phyloP scores from a whole-genome alignment of 2,797 vertebrate species.

The Hybognathus amarus region DNA sequence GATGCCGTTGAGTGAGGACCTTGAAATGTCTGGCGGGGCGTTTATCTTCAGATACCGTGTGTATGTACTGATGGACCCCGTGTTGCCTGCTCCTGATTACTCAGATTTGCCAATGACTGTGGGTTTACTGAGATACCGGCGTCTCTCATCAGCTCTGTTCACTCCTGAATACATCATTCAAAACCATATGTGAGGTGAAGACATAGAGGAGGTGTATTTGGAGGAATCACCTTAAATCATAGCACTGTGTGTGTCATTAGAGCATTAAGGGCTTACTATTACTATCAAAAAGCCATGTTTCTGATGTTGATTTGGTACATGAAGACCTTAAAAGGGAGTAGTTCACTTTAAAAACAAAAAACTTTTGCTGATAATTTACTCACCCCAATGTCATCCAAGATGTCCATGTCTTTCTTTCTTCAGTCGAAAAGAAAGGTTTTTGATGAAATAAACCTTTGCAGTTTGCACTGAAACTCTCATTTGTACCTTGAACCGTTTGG shows the following conservation, averaged over 20 bases:
- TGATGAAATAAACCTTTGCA: too few species aligned
- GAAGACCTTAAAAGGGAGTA: too few species aligned
- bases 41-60: constrained; percentile 51
- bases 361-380: too few species aligned
- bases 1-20: constrained; percentile 25
- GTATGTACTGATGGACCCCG: constrained; percentile 38
- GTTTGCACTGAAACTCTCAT: too few species aligned
- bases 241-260: not conserved
- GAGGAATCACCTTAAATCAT: constrained; percentile 65
- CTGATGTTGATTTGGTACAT: too few species aligned
- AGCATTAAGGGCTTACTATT: not conserved
- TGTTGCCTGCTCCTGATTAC: constrained; percentile 73
- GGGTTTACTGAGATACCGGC: constrained; percentile 70
- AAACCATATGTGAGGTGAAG: constrained; percentile 72
- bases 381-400: too few species aligned
- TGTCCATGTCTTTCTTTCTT: too few species aligned
- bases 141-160: constrained; percentile 75
- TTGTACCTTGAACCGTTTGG: too few species aligned
- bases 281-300: too few species aligned
- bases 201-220: constrained; percentile 70
- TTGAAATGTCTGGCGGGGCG: constrained; percentile 40
- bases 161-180: constrained; percentile 72
- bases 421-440: too few species aligned
- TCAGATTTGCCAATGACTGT: constrained; percentile 75
- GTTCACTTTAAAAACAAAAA: too few species aligned